Conservation (phyloP, 2,797 vertebrate species). For the Enteromius anoplus region DNA sequence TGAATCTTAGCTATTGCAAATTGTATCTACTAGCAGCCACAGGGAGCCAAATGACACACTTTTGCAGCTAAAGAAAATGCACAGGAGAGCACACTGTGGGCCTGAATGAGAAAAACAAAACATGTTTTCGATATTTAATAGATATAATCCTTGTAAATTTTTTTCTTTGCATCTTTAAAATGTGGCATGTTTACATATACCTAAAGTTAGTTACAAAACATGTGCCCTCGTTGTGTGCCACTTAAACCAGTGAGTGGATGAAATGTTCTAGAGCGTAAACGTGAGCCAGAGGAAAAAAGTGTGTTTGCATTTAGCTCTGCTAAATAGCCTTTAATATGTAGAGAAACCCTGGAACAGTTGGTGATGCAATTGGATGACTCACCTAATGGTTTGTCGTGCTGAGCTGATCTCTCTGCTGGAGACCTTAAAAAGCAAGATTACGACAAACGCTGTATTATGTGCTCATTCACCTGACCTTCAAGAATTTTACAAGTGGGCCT, state of each 20-base stretch:
- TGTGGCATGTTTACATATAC: neutral
- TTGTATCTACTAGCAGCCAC: slow-evolving; percentile 4
- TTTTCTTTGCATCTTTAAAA: neutral
- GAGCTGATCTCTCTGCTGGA: slow-evolving; percentile 10
- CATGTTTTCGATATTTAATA: slow-evolving; percentile 10
- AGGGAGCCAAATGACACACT: slow-evolving; percentile 22
- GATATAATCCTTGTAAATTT: neutral
- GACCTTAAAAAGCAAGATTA: slow-evolving; percentile 26
- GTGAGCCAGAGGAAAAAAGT: neutral
- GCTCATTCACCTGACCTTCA: slow-evolving; percentile 8
- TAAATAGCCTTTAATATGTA: slow-evolving; percentile 26
- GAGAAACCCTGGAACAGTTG: slow-evolving; percentile 7
- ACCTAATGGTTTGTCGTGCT: slow-evolving; percentile 16
- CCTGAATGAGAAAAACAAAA: slow-evolving; percentile 21
- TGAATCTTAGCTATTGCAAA: slow-evolving; percentile 20
- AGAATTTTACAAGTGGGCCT: slow-evolving; percentile 22
- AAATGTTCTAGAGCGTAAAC: slow-evolving; percentile 4
- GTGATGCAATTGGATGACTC: slow-evolving; percentile 39
- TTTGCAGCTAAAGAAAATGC: slow-evolving; percentile 17
- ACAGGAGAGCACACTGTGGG: neutral
- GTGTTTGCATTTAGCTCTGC: slow-evolving; percentile 21
- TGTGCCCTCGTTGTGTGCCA: neutral
- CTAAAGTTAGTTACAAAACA: neutral
- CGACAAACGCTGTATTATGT: neutral
- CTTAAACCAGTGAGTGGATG: slow-evolving; percentile 8